phyloP scores from a whole-genome alignment of 2,113 vertebrate species.

The Microcebus tavaratra region DNA sequence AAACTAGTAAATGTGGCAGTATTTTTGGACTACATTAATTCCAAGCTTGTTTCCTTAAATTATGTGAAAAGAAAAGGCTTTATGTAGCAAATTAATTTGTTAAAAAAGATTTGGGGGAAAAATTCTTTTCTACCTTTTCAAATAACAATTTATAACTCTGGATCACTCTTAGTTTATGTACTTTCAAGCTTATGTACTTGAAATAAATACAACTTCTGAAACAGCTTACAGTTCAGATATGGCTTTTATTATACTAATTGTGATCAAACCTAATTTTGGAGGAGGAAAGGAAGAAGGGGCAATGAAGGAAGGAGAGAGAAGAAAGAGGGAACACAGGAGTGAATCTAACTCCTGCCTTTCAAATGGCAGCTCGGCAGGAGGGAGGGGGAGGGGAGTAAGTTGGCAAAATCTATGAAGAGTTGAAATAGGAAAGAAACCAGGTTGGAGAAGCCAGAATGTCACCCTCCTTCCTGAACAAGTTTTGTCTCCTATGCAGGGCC shows the following conservation, averaged over 20 bases:
- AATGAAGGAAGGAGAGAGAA: not conserved
- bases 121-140: not conserved
- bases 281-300: not conserved
- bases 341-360: not conserved
- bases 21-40: not conserved
- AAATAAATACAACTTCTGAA: not conserved
- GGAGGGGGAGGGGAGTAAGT: rapidly evolving
- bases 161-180: not conserved
- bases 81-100: not conserved
- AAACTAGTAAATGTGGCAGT: not conserved
- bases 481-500: not conserved
- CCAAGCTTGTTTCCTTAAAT: conserved; percentile 21
- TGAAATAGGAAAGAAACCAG: not conserved
- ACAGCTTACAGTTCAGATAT: not conserved
- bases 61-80: not conserved
- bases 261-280: not conserved
- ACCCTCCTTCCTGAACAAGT: not conserved
- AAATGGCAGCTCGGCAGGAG: not conserved
- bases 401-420: not conserved
- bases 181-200: not conserved
- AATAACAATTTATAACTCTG: not conserved
- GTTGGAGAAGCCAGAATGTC: not conserved
- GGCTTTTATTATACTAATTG: not conserved
- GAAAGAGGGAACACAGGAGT: not conserved
- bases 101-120: not conserved